phyloP scores from a whole-genome alignment of 2,113 vertebrate genomes.

The Clinocottus analis region DNA sequence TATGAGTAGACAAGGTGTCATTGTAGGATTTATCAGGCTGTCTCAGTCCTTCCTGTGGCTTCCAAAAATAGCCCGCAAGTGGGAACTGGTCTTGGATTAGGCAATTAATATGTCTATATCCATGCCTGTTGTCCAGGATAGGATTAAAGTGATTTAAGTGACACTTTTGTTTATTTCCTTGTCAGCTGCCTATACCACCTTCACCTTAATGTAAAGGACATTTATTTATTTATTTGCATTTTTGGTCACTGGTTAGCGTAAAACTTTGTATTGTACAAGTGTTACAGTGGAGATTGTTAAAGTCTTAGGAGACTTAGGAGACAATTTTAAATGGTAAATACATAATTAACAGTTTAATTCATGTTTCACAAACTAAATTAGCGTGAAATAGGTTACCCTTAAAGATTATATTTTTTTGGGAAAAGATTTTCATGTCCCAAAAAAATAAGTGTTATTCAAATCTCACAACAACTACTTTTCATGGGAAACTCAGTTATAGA shows the following conservation, averaged over 20 bases:
- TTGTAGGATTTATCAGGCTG: not conserved
- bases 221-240: no score
- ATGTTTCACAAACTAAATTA: not conserved
- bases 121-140: not conserved
- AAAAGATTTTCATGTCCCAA: not conserved
- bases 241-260: not conserved
- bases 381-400: not conserved
- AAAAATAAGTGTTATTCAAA: not conserved
- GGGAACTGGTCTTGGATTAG: not conserved
- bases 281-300: not conserved
- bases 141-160: not conserved
- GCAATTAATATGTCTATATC: not conserved
- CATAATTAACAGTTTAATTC: not conserved
- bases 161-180: not conserved
- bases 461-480: not conserved
- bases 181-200: not conserved
- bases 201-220: not conserved
- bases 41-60: not conserved
- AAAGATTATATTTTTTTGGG: not conserved
- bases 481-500: not conserved
- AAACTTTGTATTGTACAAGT: not conserved
- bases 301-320: no score
- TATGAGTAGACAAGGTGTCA: not conserved
- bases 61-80: not conserved
- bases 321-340: not conserved